Conservation (phyloP, 2,797 vertebrate species). For the Ambastaia sidthimunki region DNA sequence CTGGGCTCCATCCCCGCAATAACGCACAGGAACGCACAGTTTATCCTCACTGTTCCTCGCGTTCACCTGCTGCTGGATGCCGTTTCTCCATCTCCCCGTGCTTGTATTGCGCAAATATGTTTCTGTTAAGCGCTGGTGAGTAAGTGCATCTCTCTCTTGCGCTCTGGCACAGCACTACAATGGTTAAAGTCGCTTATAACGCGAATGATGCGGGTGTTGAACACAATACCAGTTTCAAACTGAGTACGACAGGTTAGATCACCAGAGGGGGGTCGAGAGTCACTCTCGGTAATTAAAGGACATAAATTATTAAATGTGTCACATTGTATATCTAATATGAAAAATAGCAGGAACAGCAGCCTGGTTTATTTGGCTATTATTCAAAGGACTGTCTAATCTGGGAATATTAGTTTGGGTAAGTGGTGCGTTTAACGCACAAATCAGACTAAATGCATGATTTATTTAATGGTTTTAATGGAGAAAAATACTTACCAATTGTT, state of each 20-base stretch:
- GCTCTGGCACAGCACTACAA: slow-evolving; percentile 1
- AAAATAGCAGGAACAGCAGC: neutral
- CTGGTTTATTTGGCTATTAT: neutral
- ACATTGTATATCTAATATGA: slow-evolving; percentile 9
- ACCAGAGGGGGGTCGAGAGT: slow-evolving; percentile 46
- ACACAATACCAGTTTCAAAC: slow-evolving; percentile 46
- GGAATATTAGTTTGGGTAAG: slow-evolving; percentile 18
- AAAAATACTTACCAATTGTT: neutral
- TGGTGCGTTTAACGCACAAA: neutral
- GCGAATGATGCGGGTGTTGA: slow-evolving; percentile 20
- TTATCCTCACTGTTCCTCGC: slow-evolving; percentile 25
- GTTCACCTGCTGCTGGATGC: slow-evolving; percentile 44
- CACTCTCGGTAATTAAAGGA: slow-evolving; percentile 38
- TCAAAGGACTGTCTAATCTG: neutral
- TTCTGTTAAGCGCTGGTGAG: slow-evolving; percentile 17
- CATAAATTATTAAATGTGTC: slow-evolving; percentile 50
- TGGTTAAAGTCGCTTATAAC: slow-evolving; percentile 7
- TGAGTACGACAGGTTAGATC: slow-evolving; percentile 53
- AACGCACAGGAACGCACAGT: slow-evolving; percentile 39
- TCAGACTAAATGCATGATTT: neutral
- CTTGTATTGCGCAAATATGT: neutral
- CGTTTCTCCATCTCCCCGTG: slow-evolving; percentile 38
- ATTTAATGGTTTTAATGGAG: neutral
- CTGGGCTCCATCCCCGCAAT: slow-evolving; percentile 37
- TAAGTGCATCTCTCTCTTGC: slow-evolving; percentile 15